A percentile compares a stretch with the other conserved stretches of the same genome.
These are phyloP conservation scores for Mungos mungo DNA, from an alignment of 2,113 vertebrate species.

Conservation along the genomic window DNA sequence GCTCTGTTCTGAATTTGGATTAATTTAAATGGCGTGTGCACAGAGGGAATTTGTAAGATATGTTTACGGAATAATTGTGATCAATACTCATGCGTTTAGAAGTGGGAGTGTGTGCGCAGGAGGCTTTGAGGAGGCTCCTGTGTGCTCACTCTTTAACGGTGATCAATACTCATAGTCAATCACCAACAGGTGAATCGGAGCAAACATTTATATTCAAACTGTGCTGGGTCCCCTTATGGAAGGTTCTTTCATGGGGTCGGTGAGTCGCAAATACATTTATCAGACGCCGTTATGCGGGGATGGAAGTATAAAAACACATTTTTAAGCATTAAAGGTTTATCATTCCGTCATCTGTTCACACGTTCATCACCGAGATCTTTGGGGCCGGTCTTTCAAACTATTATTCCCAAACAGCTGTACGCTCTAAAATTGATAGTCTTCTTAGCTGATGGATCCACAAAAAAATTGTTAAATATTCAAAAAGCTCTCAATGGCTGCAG, in stretches of 20 bases:
- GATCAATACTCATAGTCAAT: conserved; percentile 41
- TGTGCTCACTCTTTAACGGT: not conserved
- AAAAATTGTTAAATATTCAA: conserved; percentile 33
- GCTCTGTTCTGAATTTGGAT: conserved; percentile 10
- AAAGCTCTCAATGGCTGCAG: not conserved
- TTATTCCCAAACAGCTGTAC: conserved; percentile 24
- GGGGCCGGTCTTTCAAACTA: conserved; percentile 43
- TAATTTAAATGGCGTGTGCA: not conserved
- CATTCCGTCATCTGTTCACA: conserved; percentile 60
- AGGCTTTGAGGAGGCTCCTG: not conserved
- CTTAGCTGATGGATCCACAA: conserved; percentile 21
- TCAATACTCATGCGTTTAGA: not conserved
- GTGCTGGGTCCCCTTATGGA: not conserved
- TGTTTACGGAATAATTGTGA: conserved; percentile 16
- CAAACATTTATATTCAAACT: conserved; percentile 8
- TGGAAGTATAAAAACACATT: not conserved
- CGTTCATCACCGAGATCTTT: conserved; percentile 43
- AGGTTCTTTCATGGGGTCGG: not conserved
- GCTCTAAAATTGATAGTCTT: conserved; percentile 45
- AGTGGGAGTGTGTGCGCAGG: not conserved
- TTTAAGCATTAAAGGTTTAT: conserved; percentile 49
- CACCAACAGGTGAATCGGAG: not conserved
- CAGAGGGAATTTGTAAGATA: not conserved
- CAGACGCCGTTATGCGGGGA: not conserved
- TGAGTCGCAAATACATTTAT: not conserved